Base-by-base conservation (phyloP, 2,888 invertebrate species). In the Petrophora chlorosata region DNA sequence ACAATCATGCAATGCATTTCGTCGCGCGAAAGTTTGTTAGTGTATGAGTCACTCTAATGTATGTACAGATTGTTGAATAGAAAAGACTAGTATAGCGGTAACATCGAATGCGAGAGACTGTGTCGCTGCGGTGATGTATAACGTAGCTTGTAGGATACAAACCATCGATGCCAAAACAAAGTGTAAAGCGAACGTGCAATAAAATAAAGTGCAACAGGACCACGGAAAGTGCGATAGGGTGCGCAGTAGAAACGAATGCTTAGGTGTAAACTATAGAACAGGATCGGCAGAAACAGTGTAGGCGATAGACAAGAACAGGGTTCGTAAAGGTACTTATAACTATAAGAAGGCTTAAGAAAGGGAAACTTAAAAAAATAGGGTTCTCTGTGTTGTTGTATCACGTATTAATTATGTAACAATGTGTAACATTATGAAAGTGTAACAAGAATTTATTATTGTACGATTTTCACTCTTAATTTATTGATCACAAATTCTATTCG, bases 401-500 rank as follows among this genome's bases (percentile, higher is more conserved):
- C 73, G 78, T 80, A 82, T 76, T 76, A 69, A 65, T 69, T 76
- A 72, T 81, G 83, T 85, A 85, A 85, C 81, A 82, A 80, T 76
- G 84, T 85, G 85, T 86, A 85, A 83, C 73, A 83, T 76, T 82
- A 83, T 76, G 79, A 75, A 75, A 82, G 81, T 85, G 83, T 87
- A 86, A 86, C 82, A 86, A 84, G 75, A 82, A 82, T 75, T 76
- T 64, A 77, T 82, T 84, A 85, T 88, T 89, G 88, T 89, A 87
- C 87, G 83, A 79, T 80, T 58, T 82, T 87, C 85, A 85, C 79
- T 85, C 85, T 72, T 75, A 73, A 73, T 73, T 76, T 79, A 80
- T 76, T 76, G 74, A 85, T 86, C 84, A 87, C 85, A 85, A 81
- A 77, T 74, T 73, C 69, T 78, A 75, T 68, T 68, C 67, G 70